phyloP scores from a whole-genome alignment of 2,113 vertebrate genomes.

The Crotalus tigris region DNA sequence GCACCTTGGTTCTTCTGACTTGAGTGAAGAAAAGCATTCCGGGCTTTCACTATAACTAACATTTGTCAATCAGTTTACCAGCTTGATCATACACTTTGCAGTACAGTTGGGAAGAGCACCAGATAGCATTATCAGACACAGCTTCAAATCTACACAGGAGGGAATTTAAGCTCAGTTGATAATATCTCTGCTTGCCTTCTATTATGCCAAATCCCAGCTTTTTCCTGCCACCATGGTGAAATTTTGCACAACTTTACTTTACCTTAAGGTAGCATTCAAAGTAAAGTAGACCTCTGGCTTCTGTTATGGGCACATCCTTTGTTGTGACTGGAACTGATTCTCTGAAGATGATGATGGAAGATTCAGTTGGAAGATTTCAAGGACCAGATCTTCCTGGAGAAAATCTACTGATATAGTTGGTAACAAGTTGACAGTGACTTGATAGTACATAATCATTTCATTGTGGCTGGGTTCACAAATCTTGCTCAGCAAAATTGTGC shows the following conservation, averaged over 20 bases:
- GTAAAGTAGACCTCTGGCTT: neutral
- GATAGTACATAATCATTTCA: neutral
- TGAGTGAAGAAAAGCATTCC: neutral
- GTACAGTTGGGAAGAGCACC: neutral
- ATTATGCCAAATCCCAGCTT: neutral
- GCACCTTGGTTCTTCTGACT: neutral
- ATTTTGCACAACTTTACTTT: neutral
- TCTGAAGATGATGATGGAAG: neutral
- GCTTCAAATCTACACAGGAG: neutral
- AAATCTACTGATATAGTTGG: neutral
- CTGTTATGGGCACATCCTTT: neutral
- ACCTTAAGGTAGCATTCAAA: neutral
- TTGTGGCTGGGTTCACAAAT: neutral
- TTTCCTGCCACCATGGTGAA: neutral
- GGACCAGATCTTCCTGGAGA: neutral
- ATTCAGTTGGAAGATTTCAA: neutral
- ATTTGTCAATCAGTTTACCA: neutral
- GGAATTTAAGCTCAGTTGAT: neutral
- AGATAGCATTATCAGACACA: neutral
- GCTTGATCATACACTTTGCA: neutral
- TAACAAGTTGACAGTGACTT: neutral
- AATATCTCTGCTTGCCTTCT: neutral
- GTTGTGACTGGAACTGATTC: neutral
- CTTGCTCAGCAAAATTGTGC: too few species aligned
- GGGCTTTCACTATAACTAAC: neutral